These are phyloP conservation scores for Gallinago undulata DNA, from an alignment of 2,113 vertebrate species.

Conservation along the genomic window DNA sequence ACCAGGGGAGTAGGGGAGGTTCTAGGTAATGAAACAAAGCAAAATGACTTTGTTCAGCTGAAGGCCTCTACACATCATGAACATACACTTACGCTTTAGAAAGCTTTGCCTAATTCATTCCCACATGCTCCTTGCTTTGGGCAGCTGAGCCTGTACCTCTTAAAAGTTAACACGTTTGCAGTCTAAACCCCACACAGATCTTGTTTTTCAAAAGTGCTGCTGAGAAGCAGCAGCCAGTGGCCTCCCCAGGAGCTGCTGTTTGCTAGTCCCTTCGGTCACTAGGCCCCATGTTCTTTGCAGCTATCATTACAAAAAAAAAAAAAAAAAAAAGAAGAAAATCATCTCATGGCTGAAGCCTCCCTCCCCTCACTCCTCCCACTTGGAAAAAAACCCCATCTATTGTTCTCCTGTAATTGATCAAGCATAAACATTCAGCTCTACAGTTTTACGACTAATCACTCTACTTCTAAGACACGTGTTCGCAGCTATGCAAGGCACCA, in stretches of 20 bases:
- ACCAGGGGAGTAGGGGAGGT: constrained; percentile 30
- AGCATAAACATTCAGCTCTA: constrained; percentile 62
- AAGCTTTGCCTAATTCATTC: constrained; percentile 57
- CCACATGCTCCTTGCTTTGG: constrained; percentile 36
- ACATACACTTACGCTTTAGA: background rate
- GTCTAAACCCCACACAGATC: background rate
- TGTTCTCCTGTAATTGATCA: constrained; percentile 61
- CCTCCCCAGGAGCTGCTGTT: background rate
- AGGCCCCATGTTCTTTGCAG: background rate
- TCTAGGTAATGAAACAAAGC: constrained; percentile 55
- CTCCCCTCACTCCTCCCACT: constrained; percentile 8
- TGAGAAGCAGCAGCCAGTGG: background rate
- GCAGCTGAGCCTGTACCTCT: constrained; percentile 36
- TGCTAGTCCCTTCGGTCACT: background rate
- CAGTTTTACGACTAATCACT: constrained; percentile 64
- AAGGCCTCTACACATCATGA: background rate
- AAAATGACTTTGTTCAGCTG: constrained; percentile 53
- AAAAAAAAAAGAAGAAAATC: background rate
- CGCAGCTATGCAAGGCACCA: constrained; percentile 72
- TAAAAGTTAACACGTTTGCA: background rate
- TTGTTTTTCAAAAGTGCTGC: background rate
- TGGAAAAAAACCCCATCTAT: background rate
- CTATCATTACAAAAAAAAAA: background rate
- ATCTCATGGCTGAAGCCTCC: constrained; percentile 5
- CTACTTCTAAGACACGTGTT: constrained; percentile 73